A percentile compares a stretch with the other conserved stretches of the same genome.
These are phyloP conservation scores for Sebastes trivittatus DNA, from an alignment of 2,797 vertebrate genomes.

Conservation along the genomic window DNA sequence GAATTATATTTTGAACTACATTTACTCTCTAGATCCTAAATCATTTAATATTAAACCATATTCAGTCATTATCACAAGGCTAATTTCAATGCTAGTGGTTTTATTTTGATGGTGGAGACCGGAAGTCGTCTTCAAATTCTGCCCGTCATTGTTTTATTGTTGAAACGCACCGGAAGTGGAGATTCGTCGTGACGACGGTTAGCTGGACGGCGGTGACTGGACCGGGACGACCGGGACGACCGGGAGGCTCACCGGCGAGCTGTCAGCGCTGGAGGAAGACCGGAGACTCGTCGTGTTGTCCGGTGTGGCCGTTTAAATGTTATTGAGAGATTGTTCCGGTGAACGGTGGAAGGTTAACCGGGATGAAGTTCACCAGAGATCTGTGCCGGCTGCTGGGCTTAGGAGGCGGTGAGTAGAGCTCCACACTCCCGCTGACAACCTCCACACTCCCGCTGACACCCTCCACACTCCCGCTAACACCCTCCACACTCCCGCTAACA, in stretches of 20 bases:
- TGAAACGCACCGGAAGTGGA: not conserved
- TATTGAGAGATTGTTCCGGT: not conserved
- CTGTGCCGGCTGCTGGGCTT: slow-evolving; percentile 54
- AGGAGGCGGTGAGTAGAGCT: slow-evolving; percentile 52
- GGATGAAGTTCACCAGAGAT: slow-evolving; percentile 59
- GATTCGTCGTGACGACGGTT: accelerated
- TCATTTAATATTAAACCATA: not conserved
- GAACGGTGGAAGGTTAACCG: not conserved
- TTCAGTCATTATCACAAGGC: not conserved
- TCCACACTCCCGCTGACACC: accelerated
- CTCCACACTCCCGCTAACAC: too few species aligned
- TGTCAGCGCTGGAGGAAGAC: not conserved
- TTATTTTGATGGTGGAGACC: not conserved
- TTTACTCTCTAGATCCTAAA: not conserved
- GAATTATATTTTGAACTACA: not conserved
- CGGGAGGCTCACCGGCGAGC: not conserved
- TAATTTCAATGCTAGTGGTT: not conserved
- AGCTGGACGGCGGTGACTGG: not conserved
- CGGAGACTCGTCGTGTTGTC: not conserved
- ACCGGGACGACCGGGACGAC: not conserved
- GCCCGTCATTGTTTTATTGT: slow-evolving; percentile 30
- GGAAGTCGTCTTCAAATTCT: not conserved
- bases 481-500: too few species aligned
- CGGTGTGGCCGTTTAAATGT: not conserved
- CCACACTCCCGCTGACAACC: too few species aligned